Evolutionary conservation across 2,797 vertebrate genomes (phyloP), one percentile per base, ranked within the genome.

Genomic region (Myiothlypis chrysogaster): DNA sequence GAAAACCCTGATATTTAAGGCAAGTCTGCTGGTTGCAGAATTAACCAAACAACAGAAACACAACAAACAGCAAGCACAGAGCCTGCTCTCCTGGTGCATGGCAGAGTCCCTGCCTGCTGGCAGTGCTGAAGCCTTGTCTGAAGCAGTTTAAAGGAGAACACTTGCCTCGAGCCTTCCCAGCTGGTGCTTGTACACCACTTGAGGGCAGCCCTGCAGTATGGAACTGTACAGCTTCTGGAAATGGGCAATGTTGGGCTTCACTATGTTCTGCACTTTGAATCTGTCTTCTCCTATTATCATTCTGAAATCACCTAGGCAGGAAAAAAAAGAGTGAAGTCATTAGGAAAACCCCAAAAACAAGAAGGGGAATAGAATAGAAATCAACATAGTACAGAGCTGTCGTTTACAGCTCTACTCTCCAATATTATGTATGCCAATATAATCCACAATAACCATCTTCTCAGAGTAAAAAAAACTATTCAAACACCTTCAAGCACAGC

Each of bases 221-320:
- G 96, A 97, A 95, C 97, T 98, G 78, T 99, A 99, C 22, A 99
- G 97, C 89, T 98, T 98, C 68, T 98, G 98, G 85, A 99, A 99
- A 95, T 99, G 98, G 41, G 98, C 94, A 81, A 99, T 59, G 93
- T 98, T 99, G 93, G 99, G 98, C 65, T 97, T 98, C 94, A 99
- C 99, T 5, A 99, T 99, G 94, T 99, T 99, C 94, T 98, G 94
- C 87, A 99, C 98, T 94, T 99, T 99, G 14, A 93, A 95, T 97
- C 98, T 99, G 95, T 99, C 99, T 93, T 99, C 99, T 94, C 99
- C 99, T 68, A 99, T 95, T 80, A 99, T 96, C 99, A 99, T 99
- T 91, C 99, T 98, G 96, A 99, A 99, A 97, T 99, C 99, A 44
- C 99, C 99, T 99, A 69, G 84, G 16, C 69, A 91, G 28, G 84